Conservation (phyloP, 2,888 invertebrate species). For the Agonum fuliginosum region DNA sequence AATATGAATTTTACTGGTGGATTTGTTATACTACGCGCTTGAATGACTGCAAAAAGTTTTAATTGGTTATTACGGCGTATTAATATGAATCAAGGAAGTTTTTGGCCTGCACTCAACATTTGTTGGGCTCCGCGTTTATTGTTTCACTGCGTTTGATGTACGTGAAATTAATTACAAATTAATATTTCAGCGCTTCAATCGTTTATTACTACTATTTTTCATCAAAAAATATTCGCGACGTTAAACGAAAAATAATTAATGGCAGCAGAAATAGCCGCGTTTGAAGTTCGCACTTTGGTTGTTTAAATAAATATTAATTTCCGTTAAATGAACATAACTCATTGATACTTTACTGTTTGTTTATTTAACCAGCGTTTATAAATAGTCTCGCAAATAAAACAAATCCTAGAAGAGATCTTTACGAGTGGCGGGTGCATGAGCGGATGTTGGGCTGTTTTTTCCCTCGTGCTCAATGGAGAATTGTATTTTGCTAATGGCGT, state of each 20-base stretch:
- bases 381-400: constrained; percentile 32
- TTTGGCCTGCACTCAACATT: constrained; percentile 35
- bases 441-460: constrained; percentile 34
- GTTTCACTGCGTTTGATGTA: constrained; percentile 35
- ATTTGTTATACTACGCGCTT: constrained; percentile 42
- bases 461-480: constrained; percentile 32
- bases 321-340: constrained; percentile 35
- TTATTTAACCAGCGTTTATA: not conserved
- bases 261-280: constrained; percentile 1
- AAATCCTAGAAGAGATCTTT: constrained; percentile 7
- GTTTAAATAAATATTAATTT: constrained; percentile 25
- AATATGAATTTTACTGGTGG: constrained; percentile 39
- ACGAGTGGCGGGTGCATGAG: constrained; percentile 33
- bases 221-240: not conserved
- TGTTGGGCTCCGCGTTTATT: constrained; percentile 22
- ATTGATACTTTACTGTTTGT: constrained; percentile 38
- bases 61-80: constrained; percentile 54
- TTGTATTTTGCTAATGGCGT: constrained; percentile 51
- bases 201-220: constrained; percentile 23
- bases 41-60: constrained; percentile 56
- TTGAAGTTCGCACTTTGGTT: constrained; percentile 20
- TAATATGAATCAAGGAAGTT: constrained; percentile 56
- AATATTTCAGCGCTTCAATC: constrained; percentile 12
- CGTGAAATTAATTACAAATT: constrained; percentile 39
- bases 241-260: constrained; percentile 9